A percentile compares a stretch with the other conserved stretches of the same genome.
These are phyloP conservation scores for Laspeyria flexula DNA, from an alignment of 2,888 invertebrate species.

Conservation along the genomic window DNA sequence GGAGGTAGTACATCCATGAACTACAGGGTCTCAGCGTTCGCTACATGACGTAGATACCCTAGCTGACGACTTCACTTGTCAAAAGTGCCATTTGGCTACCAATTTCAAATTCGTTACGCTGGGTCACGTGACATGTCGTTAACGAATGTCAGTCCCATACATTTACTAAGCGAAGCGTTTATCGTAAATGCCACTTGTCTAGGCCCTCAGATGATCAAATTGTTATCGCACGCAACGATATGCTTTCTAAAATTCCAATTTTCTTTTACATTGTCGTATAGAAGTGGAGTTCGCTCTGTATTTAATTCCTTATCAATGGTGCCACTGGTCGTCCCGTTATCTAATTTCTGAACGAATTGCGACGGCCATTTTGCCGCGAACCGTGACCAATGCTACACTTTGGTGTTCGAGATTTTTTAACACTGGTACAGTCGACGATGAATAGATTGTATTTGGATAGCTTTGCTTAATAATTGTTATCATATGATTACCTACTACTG, in stretches of 20 bases:
- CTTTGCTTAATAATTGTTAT: background rate
- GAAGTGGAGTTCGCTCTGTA: constrained; percentile 54
- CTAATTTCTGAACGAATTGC: constrained; percentile 68
- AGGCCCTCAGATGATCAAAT: constrained; percentile 48
- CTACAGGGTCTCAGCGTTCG: too few species aligned
- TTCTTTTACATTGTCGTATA: constrained; percentile 59
- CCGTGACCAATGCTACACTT: constrained; percentile 58
- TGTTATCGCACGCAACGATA: constrained; percentile 54
- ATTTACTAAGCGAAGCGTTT: too few species aligned
- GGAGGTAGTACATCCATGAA: too few species aligned
- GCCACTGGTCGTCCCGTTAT: constrained; percentile 69
- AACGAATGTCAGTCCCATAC: too few species aligned
- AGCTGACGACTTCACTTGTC: too few species aligned
- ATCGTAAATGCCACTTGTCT: too few species aligned
- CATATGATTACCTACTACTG: too few species aligned
- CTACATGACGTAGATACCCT: too few species aligned
- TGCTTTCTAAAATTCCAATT: constrained; percentile 72
- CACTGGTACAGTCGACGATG: constrained; percentile 9
- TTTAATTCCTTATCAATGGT: constrained; percentile 74
- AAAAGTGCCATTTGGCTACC: too few species aligned
- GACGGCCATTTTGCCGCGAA: constrained; percentile 49
- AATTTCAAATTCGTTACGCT: too few species aligned
- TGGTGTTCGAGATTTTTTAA: constrained; percentile 43
- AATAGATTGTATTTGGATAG: background rate
- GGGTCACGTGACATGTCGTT: too few species aligned